Percentiles rank a stretch among this genome's conserved stretches.
Conservation (phyloP, 35 echinoderm and acorn worm species). For the Holothuria glaberrima region DNA sequence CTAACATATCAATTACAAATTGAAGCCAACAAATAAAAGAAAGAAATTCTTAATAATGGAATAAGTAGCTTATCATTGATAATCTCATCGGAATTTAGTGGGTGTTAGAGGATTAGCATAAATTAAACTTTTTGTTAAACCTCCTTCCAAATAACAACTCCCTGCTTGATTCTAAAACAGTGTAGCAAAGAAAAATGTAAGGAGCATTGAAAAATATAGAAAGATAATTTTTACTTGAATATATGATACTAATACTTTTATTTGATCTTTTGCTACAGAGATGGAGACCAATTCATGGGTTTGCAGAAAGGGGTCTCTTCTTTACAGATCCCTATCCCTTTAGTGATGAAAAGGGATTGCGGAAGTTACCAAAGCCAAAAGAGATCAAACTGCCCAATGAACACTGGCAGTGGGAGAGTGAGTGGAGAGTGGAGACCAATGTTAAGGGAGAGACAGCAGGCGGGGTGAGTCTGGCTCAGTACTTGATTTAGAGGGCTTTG, state of each 20-base stretch:
- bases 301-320: slow-evolving; percentile 72
- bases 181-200: no score
- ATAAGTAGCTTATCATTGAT: no score
- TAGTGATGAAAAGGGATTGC: slow-evolving; percentile 83
- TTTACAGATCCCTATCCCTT: slow-evolving; percentile 78
- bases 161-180: no score
- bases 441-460: slow-evolving; percentile 87
- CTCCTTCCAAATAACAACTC: no score
- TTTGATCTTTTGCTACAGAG: slow-evolving; percentile 58
- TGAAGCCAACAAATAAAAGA: no score
- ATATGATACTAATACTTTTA: background rate
- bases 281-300: slow-evolving; percentile 96
- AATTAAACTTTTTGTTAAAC: no score
- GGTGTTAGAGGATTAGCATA: no score
- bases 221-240: no score
- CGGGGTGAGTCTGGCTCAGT: slow-evolving; percentile 70
- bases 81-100: no score
- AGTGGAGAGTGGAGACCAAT: slow-evolving; percentile 94
- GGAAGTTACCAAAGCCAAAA: slow-evolving; percentile 60
- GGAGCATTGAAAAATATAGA: background rate
- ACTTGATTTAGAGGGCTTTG: no score
- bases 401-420: slow-evolving; percentile 96
- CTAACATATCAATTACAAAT: no score
- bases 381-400: slow-evolving; percentile 83
- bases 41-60: no score